Evolutionary conservation across 2,113 vertebrate species (phyloP).

Genomic region (Equus quagga): DNA sequence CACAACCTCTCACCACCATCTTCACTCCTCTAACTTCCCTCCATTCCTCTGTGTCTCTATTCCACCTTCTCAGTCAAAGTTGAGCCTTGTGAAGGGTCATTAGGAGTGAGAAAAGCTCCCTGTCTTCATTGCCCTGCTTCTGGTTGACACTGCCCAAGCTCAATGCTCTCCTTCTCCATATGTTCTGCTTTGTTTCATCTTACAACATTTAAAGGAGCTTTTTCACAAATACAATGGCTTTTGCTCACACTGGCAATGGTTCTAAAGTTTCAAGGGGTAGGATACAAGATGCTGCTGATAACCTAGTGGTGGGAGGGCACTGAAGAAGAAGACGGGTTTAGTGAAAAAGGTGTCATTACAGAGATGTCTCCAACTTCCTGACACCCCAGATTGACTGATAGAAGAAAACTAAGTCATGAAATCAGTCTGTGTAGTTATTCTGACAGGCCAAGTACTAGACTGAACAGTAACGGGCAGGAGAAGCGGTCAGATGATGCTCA

Average conservation of each 20-base stretch:
- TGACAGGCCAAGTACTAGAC: neutral
- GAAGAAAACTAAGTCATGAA: neutral
- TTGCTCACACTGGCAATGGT: too few relatives aligned
- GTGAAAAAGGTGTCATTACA: neutral
- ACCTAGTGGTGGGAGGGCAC: neutral
- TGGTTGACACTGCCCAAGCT: too few relatives aligned
- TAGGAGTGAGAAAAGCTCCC: neutral
- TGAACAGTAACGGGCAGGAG: neutral
- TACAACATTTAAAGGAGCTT: neutral
- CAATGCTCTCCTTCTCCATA: neutral
- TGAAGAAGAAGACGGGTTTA: neutral
- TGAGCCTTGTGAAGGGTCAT: neutral
- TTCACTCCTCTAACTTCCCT: neutral
- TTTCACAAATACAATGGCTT: neutral
- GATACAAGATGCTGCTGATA: neutral
- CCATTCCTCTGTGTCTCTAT: neutral
- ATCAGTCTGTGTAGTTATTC: neutral
- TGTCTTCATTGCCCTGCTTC: neutral
- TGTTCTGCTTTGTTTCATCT: neutral
- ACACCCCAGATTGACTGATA: neutral
- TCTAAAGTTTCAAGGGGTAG: too few relatives aligned
- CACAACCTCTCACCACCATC: rapidly evolving
- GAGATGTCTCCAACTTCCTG: neutral
- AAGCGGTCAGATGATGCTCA: neutral
- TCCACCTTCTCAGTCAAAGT: neutral